Base-by-base conservation (phyloP, 1,140 invertebrate genomes). In the Rhagoletis zephyria region DNA sequence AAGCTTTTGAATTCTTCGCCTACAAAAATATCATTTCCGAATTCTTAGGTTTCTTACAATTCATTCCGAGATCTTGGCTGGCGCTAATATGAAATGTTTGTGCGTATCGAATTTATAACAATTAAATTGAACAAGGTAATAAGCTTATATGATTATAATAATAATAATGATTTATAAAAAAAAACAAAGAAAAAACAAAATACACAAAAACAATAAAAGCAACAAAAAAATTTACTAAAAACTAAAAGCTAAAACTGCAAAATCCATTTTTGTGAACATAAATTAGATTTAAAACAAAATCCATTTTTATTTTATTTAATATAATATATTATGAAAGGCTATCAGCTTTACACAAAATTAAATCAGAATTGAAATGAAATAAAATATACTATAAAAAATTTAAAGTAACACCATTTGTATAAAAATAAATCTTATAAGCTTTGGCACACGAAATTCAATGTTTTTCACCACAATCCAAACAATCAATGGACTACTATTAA, bases 391-490 rank as follows among this genome's bases (percentile, higher is more conserved):
- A 63, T 30, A 30, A 30, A 30, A 30, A 30, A 30, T 30, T 67
- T 45, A 87, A 40, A 81, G 45, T 74, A 85, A 86, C 40, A 59
- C 30, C 64, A 88, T 51, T 64, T 65, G 67, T 85, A 88, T 30
- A 30, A 30, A 30, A 88, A 42, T 74, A 81, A 51, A 81, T 81
- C 56, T 81, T 56, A 81, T 56, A 81, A 81, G 74, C 74, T 81
- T 85, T 85, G 85, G 85, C 85, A 85, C 85, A 85, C 61, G 63
- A 85, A 85, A 85, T 85, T 85, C 85, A 61, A 85, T 61, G 56
- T 85, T 81, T 85, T 30, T 42, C 74, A 81, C 45, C 74, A 81
- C 19, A 56, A 85, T n/a, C 16, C 4, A 42, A 61, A 63, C 51
- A 64, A 85, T 42, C 19, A 59, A 19, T 63, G 19, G 48, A 85